Evolutionary conservation across 2,113 vertebrate genomes (phyloP), one percentile per base, ranked within the genome.

Genomic region (Coregonus clupeaformis): DNA sequence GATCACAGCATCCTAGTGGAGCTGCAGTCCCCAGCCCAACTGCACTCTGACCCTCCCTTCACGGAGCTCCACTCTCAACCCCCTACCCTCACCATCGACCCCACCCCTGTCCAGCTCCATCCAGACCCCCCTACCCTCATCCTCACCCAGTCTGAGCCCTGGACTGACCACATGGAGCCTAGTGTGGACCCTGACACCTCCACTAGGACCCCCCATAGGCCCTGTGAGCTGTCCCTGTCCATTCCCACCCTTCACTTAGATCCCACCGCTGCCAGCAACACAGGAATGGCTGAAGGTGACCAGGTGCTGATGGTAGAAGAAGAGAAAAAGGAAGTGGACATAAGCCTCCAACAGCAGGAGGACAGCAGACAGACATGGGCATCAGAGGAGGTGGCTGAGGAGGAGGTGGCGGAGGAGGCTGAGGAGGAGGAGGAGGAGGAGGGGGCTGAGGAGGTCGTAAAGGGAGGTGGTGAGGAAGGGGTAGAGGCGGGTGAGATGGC

Each of bases 1-100:
- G 96, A 95, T 91, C 91, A 96, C 89, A 93, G 89, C 94, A 93
- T 97, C 89, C 94, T 97, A 95, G 91, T 94, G 90, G 97, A 98
- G 93, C 94, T 98, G 94, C 96, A 96, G 93, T 95, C 96, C 89
- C 96, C 97, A 72, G 92, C 93, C 79, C 88, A 94, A 91, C 93
- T 96, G 90, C 92, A 91, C 87, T 95, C 94, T 79, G 88, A 91
- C 86, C 94, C 94, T 16, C 91, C 95, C 89, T 92, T 95, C 92
- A 93, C 91, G 88, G 86, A 89, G 60, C 81, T 87, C 29, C 88
- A 91, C 80, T 84, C 65, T 36, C 18, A 67, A 89, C 79, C 71
- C 83, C 76, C 29, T 77, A 62, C 63, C 52, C 83, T 7, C 85
- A 84, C 22, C 83, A 80, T 72, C 82, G 68, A 75, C 52, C 80